Conservation (phyloP, 2,888 invertebrate genomes). For the Frankliniella intonsa region DNA sequence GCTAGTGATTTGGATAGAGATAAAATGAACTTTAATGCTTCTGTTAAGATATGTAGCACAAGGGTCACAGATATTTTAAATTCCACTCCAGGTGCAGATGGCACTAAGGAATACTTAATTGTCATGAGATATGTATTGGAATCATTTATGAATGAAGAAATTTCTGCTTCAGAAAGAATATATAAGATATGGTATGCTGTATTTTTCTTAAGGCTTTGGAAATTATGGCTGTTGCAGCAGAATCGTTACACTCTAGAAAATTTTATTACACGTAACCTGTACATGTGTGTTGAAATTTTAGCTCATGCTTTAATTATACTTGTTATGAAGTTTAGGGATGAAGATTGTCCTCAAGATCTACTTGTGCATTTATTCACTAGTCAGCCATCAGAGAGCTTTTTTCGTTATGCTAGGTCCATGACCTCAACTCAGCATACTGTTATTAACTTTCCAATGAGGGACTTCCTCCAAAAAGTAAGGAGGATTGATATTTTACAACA, state of each 20-base stretch:
- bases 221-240: background rate
- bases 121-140: background rate
- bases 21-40: conserved; percentile 37
- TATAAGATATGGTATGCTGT: background rate
- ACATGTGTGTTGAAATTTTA: background rate
- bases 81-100: too few species aligned
- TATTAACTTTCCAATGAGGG: background rate
- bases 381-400: background rate
- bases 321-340: background rate
- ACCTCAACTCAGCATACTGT: background rate
- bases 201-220: background rate
- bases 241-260: background rate
- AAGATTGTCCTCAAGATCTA: background rate
- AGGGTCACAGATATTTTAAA: conserved; percentile 33
- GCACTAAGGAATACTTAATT: too few species aligned
- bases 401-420: background rate
- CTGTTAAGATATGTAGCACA: conserved; percentile 35
- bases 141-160: background rate
- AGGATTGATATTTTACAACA: background rate
- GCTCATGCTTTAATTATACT: background rate
- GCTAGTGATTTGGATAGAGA: conserved; percentile 34
- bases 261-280: background rate
- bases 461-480: background rate
- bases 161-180: background rate
- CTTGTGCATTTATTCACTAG: background rate